A percentile compares a stretch with the other conserved stretches of the same genome.
Conservation (phyloP, 1,140 invertebrate species). For the Nephila pilipes region DNA sequence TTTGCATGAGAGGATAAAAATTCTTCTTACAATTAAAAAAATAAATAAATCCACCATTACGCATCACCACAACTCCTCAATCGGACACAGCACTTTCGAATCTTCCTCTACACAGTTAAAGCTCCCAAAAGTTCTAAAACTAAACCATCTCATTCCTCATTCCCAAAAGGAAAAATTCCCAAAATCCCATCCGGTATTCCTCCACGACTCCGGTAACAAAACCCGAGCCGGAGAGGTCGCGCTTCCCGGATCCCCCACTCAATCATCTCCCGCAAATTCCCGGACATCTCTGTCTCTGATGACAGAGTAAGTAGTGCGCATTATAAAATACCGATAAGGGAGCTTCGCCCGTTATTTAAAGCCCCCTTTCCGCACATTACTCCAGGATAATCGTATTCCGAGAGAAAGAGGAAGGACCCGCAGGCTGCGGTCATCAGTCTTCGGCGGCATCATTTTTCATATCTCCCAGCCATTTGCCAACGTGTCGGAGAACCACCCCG, state of each 20-base stretch:
- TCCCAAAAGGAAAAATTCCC: background rate
- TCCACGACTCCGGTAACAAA: background rate
- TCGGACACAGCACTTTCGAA: too few relatives aligned
- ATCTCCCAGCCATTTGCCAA: constrained; percentile 41
- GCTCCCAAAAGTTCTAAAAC: background rate
- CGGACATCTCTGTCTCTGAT: constrained; percentile 18
- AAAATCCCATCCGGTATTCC: background rate
- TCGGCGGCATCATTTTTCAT: background rate
- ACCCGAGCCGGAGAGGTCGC: background rate
- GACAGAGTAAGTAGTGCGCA: constrained; percentile 11
- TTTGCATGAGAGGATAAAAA: too few relatives aligned
- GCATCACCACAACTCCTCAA: too few relatives aligned
- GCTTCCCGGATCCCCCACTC: constrained; percentile 21
- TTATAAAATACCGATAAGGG: background rate
- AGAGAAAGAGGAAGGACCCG: background rate
- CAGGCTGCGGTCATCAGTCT: background rate
- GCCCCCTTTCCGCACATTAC: constrained; percentile 48
- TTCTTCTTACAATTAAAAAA: too few relatives aligned
- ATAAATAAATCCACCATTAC: too few relatives aligned
- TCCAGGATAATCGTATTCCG: constrained; percentile 21
- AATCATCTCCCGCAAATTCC: background rate
- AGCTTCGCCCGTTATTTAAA: constrained; percentile 30
- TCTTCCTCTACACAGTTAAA: background rate
- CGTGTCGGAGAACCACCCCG: background rate
- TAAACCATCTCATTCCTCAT: background rate